Evolutionary conservation across 92 coral and sea anemone species (phyloP), one percentile per base, ranked within the genome.

Genomic region (Isaurus tuberculatus): DNA sequence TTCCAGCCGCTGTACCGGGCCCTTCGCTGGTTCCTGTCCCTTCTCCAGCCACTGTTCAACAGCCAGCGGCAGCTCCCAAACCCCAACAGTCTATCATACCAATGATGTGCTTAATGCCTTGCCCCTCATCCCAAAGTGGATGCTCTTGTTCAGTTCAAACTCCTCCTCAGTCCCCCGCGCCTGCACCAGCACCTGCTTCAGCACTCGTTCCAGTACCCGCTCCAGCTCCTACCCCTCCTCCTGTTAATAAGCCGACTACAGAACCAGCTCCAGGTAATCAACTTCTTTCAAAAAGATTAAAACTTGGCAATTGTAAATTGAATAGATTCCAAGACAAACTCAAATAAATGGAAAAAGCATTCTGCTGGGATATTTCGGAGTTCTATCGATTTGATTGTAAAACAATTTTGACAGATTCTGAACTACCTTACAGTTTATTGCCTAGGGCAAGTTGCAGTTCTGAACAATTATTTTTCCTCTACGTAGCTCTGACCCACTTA

Each of bases 61-160:
- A 36, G 42, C 4, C 72, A 19, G 72, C 26, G 75, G 28, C 49
- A 31, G 27, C 31, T 20, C 55, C 57, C 6, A 26, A 3, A 14
- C 30, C 55, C 26, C 49, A 43, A 16, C 63, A 1, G 2, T 64
- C 32, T 5, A 23, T 80, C 72, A 33, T 80, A 80, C 82, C 82
- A 60, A 29, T 77, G 51, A 77, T 77, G 82, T 77, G 82, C 13
- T 78, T 85, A 22, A n/a, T 80, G 26, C 65, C 87, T 20, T 10
- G 82, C 2, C 69, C 82, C 33, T 33, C n/a, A n/a, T n/a, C 82
- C 23, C 70, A 34, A 58, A 53, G 82, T 13, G 16, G 19, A 7
- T 77, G 82, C 33, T 28, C 69, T 9, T 77, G 82, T 13, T 20
- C 36, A 19, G 70, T 11, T 19, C 55, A 79, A 77, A 19, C 68